Percentiles rank a stretch among this genome's conserved stretches.
These are phyloP conservation scores for Periplaneta americana DNA, from an alignment of 1,140 invertebrate species.

Conservation along the genomic window DNA sequence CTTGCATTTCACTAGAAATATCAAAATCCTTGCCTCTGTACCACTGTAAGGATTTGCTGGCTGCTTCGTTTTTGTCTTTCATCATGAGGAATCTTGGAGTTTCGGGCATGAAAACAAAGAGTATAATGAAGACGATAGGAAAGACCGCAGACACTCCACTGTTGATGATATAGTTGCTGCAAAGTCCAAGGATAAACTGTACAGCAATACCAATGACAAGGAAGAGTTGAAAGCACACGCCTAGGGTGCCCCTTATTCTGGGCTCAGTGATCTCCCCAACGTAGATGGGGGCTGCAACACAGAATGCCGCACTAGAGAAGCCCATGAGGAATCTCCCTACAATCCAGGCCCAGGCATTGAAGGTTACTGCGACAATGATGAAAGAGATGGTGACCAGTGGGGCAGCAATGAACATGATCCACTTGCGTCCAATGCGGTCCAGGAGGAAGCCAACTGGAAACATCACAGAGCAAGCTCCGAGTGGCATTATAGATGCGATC, in stretches of 20 bases:
- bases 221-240: slow-evolving; percentile 59
- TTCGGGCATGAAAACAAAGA: slow-evolving; percentile 26
- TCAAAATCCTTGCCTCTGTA: slow-evolving; percentile 25
- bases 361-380: no score
- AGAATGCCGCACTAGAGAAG: slow-evolving; percentile 51
- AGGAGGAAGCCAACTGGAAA: no score
- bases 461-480: no score
- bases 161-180: slow-evolving; percentile 20
- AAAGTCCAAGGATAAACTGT: slow-evolving; percentile 30
- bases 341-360: no score
- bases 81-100: not conserved
- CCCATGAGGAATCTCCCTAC: slow-evolving; percentile 47
- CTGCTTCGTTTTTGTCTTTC: not conserved
- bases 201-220: slow-evolving; percentile 55
- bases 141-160: slow-evolving; percentile 33
- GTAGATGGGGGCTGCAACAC: slow-evolving; percentile 49
- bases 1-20: not conserved
- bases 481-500: no score
- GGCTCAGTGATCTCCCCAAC: slow-evolving; percentile 47
- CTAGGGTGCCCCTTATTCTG: slow-evolving; percentile 49
- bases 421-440: no score
- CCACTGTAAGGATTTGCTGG: not conserved
- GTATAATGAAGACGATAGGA: slow-evolving; percentile 32
- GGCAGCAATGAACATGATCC: no score
- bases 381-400: no score